Evolutionary conservation across 2,113 vertebrate genomes (phyloP).

Genomic region (Triplophysa rosa): DNA sequence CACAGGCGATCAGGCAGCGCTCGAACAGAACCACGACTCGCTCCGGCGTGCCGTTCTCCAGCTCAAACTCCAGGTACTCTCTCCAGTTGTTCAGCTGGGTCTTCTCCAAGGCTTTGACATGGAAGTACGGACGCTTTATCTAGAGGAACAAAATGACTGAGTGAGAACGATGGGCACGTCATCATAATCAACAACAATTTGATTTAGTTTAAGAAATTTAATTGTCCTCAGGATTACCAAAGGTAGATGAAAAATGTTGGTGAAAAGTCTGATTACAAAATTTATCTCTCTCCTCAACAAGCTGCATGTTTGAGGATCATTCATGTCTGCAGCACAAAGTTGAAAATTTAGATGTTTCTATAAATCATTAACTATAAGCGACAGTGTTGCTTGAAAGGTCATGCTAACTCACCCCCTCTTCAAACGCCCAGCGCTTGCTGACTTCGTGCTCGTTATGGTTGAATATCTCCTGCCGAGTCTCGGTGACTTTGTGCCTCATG

Average conservation of each 20-base stretch:
- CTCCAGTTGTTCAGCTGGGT: slow-evolving; percentile 98
- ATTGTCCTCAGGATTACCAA: too few relatives aligned
- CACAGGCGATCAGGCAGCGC: slow-evolving; percentile 97
- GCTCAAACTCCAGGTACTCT: slow-evolving; percentile 99
- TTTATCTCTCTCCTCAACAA: too few relatives aligned
- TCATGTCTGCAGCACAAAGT: too few relatives aligned
- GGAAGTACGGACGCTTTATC: slow-evolving; percentile 99
- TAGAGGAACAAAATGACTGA: slow-evolving; percentile 56
- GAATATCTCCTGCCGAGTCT: slow-evolving; percentile 94
- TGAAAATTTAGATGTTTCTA: too few relatives aligned
- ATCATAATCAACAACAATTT: not conserved
- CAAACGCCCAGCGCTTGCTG: slow-evolving; percentile 97
- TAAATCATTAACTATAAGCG: not conserved
- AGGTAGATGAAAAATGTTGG: too few relatives aligned
- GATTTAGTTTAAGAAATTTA: too few relatives aligned
- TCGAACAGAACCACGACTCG: slow-evolving; percentile 98
- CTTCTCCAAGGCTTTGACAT: slow-evolving; percentile 97
- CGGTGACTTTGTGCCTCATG: slow-evolving; percentile 96
- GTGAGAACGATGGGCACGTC: too few relatives aligned
- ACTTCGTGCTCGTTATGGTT: slow-evolving; percentile 99
- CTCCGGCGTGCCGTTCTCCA: slow-evolving; percentile 96
- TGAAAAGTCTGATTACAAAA: too few relatives aligned
- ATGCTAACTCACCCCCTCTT: slow-evolving; percentile 87
- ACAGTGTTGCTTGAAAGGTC: not conserved
- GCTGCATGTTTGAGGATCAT: not conserved